Conservation (phyloP, 2,797 vertebrate species). For the Aythya fuligula region DNA sequence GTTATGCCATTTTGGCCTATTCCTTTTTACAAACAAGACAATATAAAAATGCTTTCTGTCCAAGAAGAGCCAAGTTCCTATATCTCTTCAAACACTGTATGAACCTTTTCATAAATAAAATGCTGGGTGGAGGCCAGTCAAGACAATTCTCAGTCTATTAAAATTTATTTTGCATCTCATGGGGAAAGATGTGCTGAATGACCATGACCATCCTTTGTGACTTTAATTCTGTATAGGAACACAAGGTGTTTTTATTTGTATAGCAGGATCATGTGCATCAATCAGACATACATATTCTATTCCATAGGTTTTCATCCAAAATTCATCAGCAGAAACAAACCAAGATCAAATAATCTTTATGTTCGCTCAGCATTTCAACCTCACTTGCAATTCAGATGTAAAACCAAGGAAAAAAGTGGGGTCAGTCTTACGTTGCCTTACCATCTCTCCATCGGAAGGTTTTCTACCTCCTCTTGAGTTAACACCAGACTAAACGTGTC, state of each 20-base stretch:
- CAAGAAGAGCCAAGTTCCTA: not conserved
- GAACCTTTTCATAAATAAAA: constrained; percentile 15
- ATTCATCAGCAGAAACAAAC: not conserved
- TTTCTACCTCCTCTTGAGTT: constrained; percentile 7
- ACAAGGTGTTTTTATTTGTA: not conserved
- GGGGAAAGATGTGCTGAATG: not conserved
- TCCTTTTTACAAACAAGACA: not conserved
- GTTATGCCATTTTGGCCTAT: not conserved
- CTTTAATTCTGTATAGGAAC: not conserved
- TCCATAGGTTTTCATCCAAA: not conserved
- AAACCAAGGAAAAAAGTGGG: not conserved
- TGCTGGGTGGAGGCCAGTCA: not conserved
- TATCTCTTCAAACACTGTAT: not conserved
- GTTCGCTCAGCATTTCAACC: not conserved
- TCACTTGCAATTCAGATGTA: not conserved
- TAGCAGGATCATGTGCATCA: not conserved
- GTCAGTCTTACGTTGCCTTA: not conserved
- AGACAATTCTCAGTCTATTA: not conserved
- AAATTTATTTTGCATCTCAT: not conserved
- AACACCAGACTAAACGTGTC: not conserved
- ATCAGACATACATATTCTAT: not conserved
- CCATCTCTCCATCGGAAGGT: not conserved
- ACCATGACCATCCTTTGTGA: not conserved
- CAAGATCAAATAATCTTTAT: not conserved
- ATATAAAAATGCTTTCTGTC: not conserved